phyloP scores from a whole-genome alignment of 2,113 vertebrate species.

The Propithecus coquereli region DNA sequence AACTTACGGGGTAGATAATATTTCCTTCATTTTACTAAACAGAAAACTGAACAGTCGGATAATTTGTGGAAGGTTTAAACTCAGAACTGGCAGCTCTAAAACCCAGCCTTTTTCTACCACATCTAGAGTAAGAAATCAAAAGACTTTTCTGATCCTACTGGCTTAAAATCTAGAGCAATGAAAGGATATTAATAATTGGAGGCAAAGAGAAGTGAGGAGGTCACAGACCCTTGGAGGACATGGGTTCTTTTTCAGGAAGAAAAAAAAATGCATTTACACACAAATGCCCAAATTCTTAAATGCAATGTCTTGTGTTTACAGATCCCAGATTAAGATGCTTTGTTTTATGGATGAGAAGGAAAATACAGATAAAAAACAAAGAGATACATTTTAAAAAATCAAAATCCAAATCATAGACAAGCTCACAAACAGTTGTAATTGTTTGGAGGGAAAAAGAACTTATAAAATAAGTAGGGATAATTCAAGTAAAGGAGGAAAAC shows the following conservation, averaged over 20 bases:
- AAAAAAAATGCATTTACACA: neutral
- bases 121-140: neutral
- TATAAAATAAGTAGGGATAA: neutral
- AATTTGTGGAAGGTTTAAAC: conserved; percentile 12
- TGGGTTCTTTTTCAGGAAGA: neutral
- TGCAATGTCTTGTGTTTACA: neutral
- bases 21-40: neutral
- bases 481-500: neutral
- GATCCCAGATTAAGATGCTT: neutral
- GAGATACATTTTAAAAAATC: neutral
- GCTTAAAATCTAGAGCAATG: neutral
- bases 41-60: neutral
- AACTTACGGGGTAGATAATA: neutral
- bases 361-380: neutral
- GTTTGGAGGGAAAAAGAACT: neutral
- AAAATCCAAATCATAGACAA: neutral
- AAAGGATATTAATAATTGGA: neutral
- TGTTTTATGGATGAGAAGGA: neutral
- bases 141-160: neutral
- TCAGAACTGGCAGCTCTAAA: neutral
- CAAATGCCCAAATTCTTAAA: neutral
- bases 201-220: neutral
- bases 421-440: neutral
- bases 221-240: neutral
- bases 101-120: neutral